These are phyloP conservation scores for Synergus itoensis DNA, from an alignment of 2,888 invertebrate species.

Conservation along the genomic window DNA sequence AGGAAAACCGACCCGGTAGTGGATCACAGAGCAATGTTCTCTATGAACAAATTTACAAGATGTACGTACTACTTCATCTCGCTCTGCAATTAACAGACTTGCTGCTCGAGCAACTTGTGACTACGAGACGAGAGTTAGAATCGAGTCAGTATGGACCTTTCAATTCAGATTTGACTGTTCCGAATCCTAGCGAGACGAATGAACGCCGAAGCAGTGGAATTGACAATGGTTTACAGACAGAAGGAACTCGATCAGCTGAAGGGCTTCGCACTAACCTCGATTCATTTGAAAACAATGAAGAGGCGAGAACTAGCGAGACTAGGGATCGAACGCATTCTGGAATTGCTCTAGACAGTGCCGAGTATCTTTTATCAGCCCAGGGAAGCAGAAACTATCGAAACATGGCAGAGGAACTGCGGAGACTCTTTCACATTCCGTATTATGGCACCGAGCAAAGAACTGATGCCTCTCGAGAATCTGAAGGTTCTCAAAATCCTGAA, in stretches of 20 bases:
- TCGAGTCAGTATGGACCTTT: slow-evolving; percentile 68
- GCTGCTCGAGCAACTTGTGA: slow-evolving; percentile 77
- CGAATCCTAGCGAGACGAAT: slow-evolving; percentile 40
- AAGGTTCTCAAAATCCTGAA: slow-evolving; percentile 59
- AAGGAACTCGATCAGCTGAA: slow-evolving; percentile 36
- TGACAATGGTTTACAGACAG: slow-evolving; percentile 52
- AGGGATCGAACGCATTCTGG: slow-evolving; percentile 9
- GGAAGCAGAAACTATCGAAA: slow-evolving; percentile 46
- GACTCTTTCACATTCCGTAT: slow-evolving; percentile 43
- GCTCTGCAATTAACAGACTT: slow-evolving; percentile 79
- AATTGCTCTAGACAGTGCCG: slow-evolving; percentile 11
- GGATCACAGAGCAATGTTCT: slow-evolving; percentile 64
- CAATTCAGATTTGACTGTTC: slow-evolving; percentile 48
- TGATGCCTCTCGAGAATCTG: slow-evolving; percentile 40
- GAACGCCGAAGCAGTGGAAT: slow-evolving; percentile 45
- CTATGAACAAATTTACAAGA: slow-evolving; percentile 68
- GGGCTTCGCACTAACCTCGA: slow-evolving; percentile 9
- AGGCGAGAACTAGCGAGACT: slow-evolving; percentile 20
- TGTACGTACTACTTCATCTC: slow-evolving; percentile 76
- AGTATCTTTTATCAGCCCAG: slow-evolving; percentile 47
- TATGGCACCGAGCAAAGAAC: slow-evolving; percentile 35
- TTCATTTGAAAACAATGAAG: slow-evolving; percentile 27
- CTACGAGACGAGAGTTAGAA: slow-evolving; percentile 68
- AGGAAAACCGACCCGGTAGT: slow-evolving; percentile 72
- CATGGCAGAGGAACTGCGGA: slow-evolving; percentile 52